Percentiles rank a stretch among this genome's conserved stretches.
These are phyloP conservation scores for Halichoeres trimaculatus DNA, from an alignment of 2,113 vertebrate genomes.

Conservation along the genomic window DNA sequence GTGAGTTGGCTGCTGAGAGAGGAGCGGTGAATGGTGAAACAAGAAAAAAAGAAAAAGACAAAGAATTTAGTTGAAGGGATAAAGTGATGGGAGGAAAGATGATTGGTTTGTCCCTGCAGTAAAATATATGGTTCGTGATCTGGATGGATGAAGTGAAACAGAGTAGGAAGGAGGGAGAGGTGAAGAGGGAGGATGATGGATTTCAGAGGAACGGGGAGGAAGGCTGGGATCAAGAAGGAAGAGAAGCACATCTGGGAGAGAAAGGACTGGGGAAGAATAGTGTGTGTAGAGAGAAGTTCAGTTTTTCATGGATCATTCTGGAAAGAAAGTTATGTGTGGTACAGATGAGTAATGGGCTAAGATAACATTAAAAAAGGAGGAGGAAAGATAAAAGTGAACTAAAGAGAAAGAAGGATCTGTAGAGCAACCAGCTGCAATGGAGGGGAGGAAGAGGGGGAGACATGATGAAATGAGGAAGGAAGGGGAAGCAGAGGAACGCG, in stretches of 20 bases:
- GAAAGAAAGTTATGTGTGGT: constrained; percentile 4
- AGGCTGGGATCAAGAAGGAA: neutral
- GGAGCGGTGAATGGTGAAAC: neutral
- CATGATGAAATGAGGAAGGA: constrained; percentile 49
- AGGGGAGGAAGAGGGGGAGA: constrained; percentile 14
- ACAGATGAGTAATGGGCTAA: constrained; percentile 8
- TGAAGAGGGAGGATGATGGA: constrained; percentile 6
- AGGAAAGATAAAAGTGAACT: constrained; percentile 29
- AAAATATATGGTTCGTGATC: neutral
- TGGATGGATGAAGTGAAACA: constrained; percentile 1
- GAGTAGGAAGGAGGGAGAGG: neutral
- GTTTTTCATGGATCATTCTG: constrained; percentile 25
- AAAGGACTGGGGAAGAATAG: constrained; percentile 12
- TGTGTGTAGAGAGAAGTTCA: neutral
- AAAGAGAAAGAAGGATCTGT: constrained; percentile 34
- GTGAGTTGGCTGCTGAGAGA: neutral
- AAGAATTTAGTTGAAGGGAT: neutral
- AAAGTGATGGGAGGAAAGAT: neutral
- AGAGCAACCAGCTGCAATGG: constrained; percentile 14
- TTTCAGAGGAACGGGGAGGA: constrained; percentile 8
- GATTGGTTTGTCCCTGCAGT: neutral
- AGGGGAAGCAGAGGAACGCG: constrained; percentile 9
- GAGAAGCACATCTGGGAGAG: neutral
- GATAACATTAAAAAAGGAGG: constrained; percentile 11
- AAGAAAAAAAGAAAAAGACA: constrained; percentile 2